These are phyloP conservation scores for Trogon melanurus DNA, from an alignment of 2,113 vertebrate species.

Conservation along the genomic window DNA sequence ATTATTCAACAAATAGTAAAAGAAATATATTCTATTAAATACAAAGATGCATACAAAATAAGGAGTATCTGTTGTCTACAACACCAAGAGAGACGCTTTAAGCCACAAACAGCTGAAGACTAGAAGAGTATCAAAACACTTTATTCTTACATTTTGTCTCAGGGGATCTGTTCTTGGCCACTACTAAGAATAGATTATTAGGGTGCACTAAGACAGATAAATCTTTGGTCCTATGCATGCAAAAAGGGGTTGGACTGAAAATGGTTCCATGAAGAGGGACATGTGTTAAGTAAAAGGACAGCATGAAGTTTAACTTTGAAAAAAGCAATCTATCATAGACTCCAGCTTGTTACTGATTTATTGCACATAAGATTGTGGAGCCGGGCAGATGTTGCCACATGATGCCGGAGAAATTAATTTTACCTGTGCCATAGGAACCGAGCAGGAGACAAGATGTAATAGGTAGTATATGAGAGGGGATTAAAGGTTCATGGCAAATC, in stretches of 20 bases:
- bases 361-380: not conserved
- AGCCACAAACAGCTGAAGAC: not conserved
- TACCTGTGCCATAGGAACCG: not conserved
- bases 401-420: not conserved
- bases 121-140: not conserved
- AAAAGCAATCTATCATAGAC: not conserved
- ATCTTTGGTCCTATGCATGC: not conserved
- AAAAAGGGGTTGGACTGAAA: not conserved
- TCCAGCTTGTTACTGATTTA: conserved; percentile 14
- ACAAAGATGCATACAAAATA: not conserved
- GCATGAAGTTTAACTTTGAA: not conserved
- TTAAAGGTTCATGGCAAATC: conserved; percentile 53
- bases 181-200: not conserved
- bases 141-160: not conserved
- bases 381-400: not conserved
- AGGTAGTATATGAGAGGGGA: not conserved
- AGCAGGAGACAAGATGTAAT: not conserved
- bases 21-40: not conserved
- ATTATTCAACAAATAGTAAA: not conserved
- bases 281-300: not conserved
- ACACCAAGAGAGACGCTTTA: not conserved
- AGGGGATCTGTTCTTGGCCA: not conserved
- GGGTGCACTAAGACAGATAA: not conserved
- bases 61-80: not conserved
- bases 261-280: not conserved